A percentile compares a stretch with the other conserved stretches of the same genome.
These are phyloP conservation scores for Eristalinus sepulchralis DNA, from an alignment of 2,888 invertebrate genomes.

Conservation along the genomic window DNA sequence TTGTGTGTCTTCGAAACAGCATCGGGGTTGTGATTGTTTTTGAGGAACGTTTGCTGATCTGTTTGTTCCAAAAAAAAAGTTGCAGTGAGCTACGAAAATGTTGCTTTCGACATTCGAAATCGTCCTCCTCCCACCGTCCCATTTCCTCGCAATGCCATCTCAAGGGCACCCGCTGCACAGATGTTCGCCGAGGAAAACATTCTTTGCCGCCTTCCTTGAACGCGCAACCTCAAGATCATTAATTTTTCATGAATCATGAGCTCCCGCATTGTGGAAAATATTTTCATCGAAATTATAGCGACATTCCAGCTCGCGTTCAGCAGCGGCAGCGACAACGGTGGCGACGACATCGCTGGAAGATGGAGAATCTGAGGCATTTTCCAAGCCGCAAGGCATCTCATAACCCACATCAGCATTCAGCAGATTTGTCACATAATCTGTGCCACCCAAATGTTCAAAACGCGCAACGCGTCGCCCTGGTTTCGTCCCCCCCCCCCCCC, in stretches of 20 bases:
- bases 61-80: not conserved
- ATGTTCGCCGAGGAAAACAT: not conserved
- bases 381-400: slow-evolving; percentile 32
- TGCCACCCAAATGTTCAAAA: slow-evolving; percentile 58
- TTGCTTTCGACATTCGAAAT: not conserved
- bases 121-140: not conserved
- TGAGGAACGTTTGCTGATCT: not conserved
- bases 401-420: slow-evolving; percentile 42
- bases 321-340: not conserved
- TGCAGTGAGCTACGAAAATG: too few relatives aligned
- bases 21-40: slow-evolving; percentile 13
- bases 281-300: slow-evolving; percentile 57
- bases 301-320: slow-evolving; percentile 36
- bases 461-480: not conserved
- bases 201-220: slow-evolving; percentile 4
- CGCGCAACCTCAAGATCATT: not conserved
- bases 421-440: slow-evolving; percentile 67
- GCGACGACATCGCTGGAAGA: not conserved
- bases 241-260: slow-evolving; percentile 50
- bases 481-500: not conserved
- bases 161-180: not conserved
- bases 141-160: not conserved
- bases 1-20: slow-evolving; percentile 7
- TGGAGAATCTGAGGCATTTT: slow-evolving; percentile 42
- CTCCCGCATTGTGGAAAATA: slow-evolving; percentile 53